phyloP scores from a whole-genome alignment of 2,888 invertebrate genomes.

The Pinctada fucata region DNA sequence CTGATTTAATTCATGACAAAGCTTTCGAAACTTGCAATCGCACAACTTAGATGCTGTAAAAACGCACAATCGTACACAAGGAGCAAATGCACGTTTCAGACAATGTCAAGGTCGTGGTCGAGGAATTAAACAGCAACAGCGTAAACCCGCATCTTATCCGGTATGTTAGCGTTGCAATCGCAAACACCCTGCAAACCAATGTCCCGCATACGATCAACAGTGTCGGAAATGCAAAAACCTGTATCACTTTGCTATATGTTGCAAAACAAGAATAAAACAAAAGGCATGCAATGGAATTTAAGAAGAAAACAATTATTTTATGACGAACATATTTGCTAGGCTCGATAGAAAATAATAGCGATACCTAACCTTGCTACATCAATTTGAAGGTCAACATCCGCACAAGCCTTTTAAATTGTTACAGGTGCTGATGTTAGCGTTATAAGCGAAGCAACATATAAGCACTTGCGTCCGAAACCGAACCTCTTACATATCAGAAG shows the following conservation, averaged over 20 bases:
- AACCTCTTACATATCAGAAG: neutral
- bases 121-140: neutral
- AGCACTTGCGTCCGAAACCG: neutral
- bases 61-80: neutral
- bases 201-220: constrained; percentile 19
- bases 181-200: neutral
- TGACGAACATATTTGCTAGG: constrained; percentile 20
- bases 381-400: constrained; percentile 1
- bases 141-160: neutral
- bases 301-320: constrained; percentile 3
- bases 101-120: neutral
- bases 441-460: neutral
- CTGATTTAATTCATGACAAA: constrained; percentile 23
- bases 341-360: neutral
- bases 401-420: neutral
- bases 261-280: constrained; percentile 5
- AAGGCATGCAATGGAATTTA: neutral
- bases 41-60: neutral
- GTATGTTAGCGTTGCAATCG: constrained; percentile 1
- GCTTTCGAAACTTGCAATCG: constrained; percentile 19
- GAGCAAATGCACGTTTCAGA: neutral
- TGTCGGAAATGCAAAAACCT: constrained; percentile 18
- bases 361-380: neutral
- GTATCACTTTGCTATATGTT: constrained; percentile 28
- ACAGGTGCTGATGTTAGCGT: constrained; percentile 5